Base-by-base conservation (phyloP, 37 sponge, comb jelly and placozoan genomes). In the Geodia barretti region DNA sequence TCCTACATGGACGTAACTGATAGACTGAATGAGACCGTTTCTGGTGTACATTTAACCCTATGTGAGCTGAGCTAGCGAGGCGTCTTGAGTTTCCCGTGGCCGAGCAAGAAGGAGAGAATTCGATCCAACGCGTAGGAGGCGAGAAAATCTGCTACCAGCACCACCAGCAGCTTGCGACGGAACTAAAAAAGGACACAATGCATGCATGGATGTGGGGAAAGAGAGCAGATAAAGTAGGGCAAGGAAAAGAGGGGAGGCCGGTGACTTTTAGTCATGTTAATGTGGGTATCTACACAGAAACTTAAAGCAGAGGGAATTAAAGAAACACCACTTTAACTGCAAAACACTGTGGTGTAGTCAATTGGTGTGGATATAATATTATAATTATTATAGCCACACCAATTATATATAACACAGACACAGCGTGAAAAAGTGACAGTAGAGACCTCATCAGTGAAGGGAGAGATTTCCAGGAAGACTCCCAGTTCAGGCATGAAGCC, bases 401-500 rank as follows among this genome's bases (percentile, higher is more conserved):
- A 65, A 24, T 24, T 26, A 26, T 65, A 65, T 29, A 9, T 65
- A 24, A 65, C n/a, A 29, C n/a, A 65, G 26, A 65, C 7, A 29
- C 19, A 11, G 19, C 60, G 19, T 58, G 19, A 58, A 58, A n/a
- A n/a, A n/a, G n/a, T n/a, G n/a, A n/a, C n/a, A n/a, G n/a, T n/a
- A n/a, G n/a, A 37, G 63, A 95, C 96, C 76, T 92, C 96, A 37
- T 62, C 70, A 37, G 93, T 86, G 80, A 95, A 92, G 4, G 86
- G 64, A 3, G 84, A 85, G 17, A 95, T 78, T 70, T 95, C 84
- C 14, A 92, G 59, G 41, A 26, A 69, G 19, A 62, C 78, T 1
- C 79, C 76, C 19, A 94, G 75, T 19, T 97, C 98, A n/a, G 98
- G 93, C 39, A 84, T 20, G 39, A 94, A 23, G 30, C 95, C 95